Percentiles rank a stretch among this genome's conserved stretches.
These are phyloP conservation scores for Dexiosoma caninum DNA, from an alignment of 2,888 invertebrate genomes.

Conservation along the genomic window DNA sequence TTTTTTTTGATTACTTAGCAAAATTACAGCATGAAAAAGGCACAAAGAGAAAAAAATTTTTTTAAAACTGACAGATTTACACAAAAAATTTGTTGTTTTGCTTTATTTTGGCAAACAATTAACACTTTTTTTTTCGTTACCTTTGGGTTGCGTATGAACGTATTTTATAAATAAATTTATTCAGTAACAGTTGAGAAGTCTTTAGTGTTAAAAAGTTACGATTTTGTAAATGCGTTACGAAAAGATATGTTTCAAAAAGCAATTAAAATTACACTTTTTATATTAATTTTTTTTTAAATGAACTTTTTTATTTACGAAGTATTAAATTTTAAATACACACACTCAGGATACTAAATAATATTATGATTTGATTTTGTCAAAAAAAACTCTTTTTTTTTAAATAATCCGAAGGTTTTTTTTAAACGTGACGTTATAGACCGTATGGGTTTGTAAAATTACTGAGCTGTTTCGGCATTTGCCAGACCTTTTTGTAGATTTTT, in stretches of 20 bases:
- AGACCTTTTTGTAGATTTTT: slow-evolving; percentile 67
- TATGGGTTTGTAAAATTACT: slow-evolving; percentile 43
- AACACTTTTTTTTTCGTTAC: slow-evolving; percentile 49
- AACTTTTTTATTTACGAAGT: neutral
- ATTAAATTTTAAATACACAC: neutral
- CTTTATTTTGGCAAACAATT: slow-evolving; percentile 61
- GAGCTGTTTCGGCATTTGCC: slow-evolving; percentile 23
- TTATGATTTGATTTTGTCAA: neutral
- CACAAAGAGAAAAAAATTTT: slow-evolving; percentile 10
- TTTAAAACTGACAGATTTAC: slow-evolving; percentile 49
- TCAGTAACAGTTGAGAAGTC: slow-evolving; percentile 45
- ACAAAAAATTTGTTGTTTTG: slow-evolving; percentile 5
- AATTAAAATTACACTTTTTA: neutral
- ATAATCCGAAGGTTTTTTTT: slow-evolving; percentile 3
- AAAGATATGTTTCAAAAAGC: slow-evolving; percentile 4
- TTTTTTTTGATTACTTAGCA: slow-evolving; percentile 47
- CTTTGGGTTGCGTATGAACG: slow-evolving; percentile 43
- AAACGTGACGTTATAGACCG: slow-evolving; percentile 11
- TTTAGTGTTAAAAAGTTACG: slow-evolving; percentile 48
- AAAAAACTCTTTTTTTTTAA: neutral
- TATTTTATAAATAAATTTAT: slow-evolving; percentile 41
- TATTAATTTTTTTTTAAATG: neutral
- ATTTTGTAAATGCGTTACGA: slow-evolving; percentile 41
- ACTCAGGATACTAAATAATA: neutral
- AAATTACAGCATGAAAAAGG: slow-evolving; percentile 52